Evolutionary conservation across 1,140 invertebrate genomes (phyloP).

Genomic region (Callitettix versicolor): DNA sequence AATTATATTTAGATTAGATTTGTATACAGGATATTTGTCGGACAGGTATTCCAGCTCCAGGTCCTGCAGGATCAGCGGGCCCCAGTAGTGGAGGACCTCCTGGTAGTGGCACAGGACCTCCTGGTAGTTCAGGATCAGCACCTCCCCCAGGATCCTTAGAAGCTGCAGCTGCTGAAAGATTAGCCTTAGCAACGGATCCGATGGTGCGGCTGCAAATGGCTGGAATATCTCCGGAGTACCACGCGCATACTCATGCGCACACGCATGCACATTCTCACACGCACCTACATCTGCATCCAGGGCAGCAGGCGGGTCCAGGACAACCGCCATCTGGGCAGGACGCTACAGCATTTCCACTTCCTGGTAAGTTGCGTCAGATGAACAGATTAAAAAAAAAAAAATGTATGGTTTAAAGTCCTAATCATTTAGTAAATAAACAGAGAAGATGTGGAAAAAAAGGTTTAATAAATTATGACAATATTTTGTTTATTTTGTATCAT

Average conservation of each 20-base stretch:
- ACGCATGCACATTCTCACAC: conserved; percentile 65
- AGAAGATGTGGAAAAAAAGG: no score
- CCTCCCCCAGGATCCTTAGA: conserved; percentile 12
- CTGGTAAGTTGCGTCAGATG: conserved; percentile 37
- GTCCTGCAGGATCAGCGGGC: conserved; percentile 30
- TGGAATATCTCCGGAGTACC: conserved; percentile 67
- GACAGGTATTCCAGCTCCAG: conserved; percentile 33
- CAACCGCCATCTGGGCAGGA: conserved; percentile 41
- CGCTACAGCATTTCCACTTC: conserved; percentile 46
- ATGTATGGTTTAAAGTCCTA: no score
- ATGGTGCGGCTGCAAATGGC: conserved; percentile 75
- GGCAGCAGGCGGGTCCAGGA: conserved; percentile 52
- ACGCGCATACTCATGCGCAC: conserved; percentile 73
- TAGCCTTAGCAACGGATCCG: conserved; percentile 59
- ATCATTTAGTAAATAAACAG: no score
- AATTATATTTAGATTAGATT: no score
- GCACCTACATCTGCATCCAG: conserved; percentile 76
- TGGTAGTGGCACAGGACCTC: conserved; percentile 1
- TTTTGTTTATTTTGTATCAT: no score
- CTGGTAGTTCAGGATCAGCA: conserved; percentile 11
- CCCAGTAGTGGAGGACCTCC: conserved; percentile 12
- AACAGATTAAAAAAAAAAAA: background rate
- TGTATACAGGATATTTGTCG: no score
- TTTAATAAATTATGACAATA: no score
- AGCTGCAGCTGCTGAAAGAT: conserved; percentile 47